Evolutionary conservation across 2,888 invertebrate species (phyloP), one percentile per base, ranked within the genome.

Genomic region (Agrotis ipsilon): DNA sequence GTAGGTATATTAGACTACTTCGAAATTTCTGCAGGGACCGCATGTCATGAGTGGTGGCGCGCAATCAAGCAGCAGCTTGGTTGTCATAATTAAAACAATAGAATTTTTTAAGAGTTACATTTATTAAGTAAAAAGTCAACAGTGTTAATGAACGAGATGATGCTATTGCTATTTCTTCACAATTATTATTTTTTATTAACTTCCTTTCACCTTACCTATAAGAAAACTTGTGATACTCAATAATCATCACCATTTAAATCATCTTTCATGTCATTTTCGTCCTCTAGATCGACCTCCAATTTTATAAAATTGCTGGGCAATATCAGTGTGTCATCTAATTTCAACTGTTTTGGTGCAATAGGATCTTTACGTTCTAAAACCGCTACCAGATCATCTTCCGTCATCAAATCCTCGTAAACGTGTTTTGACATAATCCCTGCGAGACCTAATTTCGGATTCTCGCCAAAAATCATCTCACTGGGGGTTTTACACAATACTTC

Each of bases 231-330:
- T 21, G n/a, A 21, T 21, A 24, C 14, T 66, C 32, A 69, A 45
- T 46, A 6, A 59, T 65, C 18, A 51, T 51, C 21, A 45, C 16
- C 45, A 21, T 51, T 24, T 7, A 52, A 24, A 9, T 69, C 60
- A n/a, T 72, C 72, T 32, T 62, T 67, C 24, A 76, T 70, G 57
- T 80, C 84, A 45, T 73, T 19, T 63, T 72, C 84, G 45, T 73
- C 75, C 5, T 69, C 70, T 13, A 62, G 18, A 4, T 86, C 87
- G 2, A 66, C 43, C 81, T 91, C 90, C 4, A 84, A 39, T 81
- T 92, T 92, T 32, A 92, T 88, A 81, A 92, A 89, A 76, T 83
- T 86, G 49, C 80, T 81, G 1, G 91, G 88, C 3, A 87, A 69
- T 69, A 92, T 88, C 46, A 92, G 68, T 4, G 92, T 86, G 67